These are phyloP conservation scores for Temnothorax nylanderi DNA, from an alignment of 1,140 invertebrate genomes.

Conservation along the genomic window DNA sequence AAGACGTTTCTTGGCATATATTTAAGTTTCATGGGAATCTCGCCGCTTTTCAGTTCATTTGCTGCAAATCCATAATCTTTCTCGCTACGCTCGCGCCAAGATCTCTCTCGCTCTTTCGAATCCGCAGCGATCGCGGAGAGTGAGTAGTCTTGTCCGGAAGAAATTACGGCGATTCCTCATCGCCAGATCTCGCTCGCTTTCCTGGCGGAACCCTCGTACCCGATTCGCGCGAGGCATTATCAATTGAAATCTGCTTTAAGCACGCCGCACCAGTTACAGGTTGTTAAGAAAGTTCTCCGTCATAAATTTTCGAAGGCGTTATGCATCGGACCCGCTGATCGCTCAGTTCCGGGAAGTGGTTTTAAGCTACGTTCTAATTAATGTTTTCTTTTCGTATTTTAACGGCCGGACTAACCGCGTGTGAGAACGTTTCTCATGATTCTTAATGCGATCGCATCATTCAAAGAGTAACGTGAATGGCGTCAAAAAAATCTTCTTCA, in stretches of 20 bases:
- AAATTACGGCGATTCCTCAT: constrained; percentile 66
- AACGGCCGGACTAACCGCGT: constrained; percentile 13
- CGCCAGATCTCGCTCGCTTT: constrained; percentile 16
- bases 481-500: background rate
- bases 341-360: constrained; percentile 25
- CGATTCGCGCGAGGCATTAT: constrained; percentile 59
- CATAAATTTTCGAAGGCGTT: constrained; percentile 63
- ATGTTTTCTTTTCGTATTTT: constrained; percentile 64
- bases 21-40: constrained; percentile 81
- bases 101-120: constrained; percentile 40
- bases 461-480: background rate
- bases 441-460: background rate
- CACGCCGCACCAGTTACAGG: constrained; percentile 64
- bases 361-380: constrained; percentile 66
- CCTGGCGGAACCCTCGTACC: constrained; percentile 8
- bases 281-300: constrained; percentile 67
- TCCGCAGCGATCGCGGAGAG: constrained; percentile 23
- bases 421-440: constrained; percentile 23
- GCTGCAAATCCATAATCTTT: constrained; percentile 67
- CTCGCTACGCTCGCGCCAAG: constrained; percentile 15
- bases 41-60: constrained; percentile 69
- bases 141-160: constrained; percentile 52
- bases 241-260: constrained; percentile 63
- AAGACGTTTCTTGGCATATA: constrained; percentile 75
- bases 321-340: constrained; percentile 27